A percentile compares a stretch with the other conserved stretches of the same genome.
phyloP scores from a whole-genome alignment of 2,797 vertebrate species.

The Crax fasciolata region DNA sequence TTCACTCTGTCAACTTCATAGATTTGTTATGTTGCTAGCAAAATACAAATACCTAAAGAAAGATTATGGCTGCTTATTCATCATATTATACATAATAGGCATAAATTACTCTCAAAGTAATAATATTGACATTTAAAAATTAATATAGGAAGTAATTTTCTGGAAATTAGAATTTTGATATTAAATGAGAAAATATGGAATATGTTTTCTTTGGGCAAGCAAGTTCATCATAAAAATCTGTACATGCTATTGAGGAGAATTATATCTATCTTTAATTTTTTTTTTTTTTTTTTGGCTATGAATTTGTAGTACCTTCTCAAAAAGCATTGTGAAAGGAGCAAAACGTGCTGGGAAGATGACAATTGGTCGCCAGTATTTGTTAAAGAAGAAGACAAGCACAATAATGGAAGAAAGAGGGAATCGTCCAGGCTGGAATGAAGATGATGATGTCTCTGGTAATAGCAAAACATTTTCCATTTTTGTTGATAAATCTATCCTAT shows the following conservation, averaged over 20 bases:
- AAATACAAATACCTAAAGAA: neutral
- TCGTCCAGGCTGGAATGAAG: constrained; percentile 92
- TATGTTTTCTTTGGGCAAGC: neutral
- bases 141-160: neutral
- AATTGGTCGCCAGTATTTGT: constrained; percentile 92
- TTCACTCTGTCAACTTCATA: neutral
- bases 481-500: neutral
- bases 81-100: neutral
- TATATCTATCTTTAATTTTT: neutral
- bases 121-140: neutral
- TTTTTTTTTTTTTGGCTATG: constrained; percentile 76
- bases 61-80: neutral
- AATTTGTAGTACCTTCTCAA: constrained; percentile 92
- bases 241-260: neutral
- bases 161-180: neutral
- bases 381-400: constrained; percentile 89
- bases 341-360: constrained; percentile 97
- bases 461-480: constrained; percentile 46
- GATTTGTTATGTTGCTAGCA: neutral
- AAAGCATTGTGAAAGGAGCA: constrained; percentile 96
- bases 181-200: neutral
- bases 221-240: fast-evolving
- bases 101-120: neutral
- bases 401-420: constrained; percentile 89
- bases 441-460: constrained; percentile 95